phyloP scores from a whole-genome alignment of 2,113 vertebrate genomes.

The Circaetus gallicus region DNA sequence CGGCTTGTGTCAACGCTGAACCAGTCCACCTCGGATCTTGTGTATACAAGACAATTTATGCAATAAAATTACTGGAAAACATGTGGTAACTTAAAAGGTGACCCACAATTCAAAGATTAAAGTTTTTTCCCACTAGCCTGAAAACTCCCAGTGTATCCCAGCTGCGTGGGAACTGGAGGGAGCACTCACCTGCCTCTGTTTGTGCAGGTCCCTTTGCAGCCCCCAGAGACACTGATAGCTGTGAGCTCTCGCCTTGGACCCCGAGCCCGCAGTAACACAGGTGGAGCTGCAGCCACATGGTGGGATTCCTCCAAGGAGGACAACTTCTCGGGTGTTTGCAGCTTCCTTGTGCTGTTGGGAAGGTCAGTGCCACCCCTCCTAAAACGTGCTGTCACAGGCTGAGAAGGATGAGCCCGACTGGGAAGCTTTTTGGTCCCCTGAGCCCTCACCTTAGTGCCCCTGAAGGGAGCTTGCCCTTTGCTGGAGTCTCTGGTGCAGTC shows the following conservation, averaged over 20 bases:
- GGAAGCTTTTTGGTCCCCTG: background rate
- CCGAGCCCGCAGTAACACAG: accelerated
- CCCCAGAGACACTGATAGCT: accelerated
- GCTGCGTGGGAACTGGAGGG: background rate
- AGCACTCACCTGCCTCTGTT: too few species aligned
- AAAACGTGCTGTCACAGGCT: accelerated
- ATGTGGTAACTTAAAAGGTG: background rate
- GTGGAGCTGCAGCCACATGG: background rate
- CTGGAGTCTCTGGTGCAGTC: background rate
- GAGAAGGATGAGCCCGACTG: background rate
- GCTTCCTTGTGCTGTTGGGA: background rate
- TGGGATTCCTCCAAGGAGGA: background rate
- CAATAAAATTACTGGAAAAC: background rate
- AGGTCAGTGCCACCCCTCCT: background rate
- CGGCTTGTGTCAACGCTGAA: accelerated
- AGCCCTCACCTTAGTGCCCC: background rate
- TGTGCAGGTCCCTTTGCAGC: background rate
- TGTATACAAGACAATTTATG: background rate
- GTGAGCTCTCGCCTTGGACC: background rate
- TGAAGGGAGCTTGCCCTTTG: background rate
- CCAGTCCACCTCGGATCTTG: background rate
- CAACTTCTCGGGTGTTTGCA: too few species aligned
- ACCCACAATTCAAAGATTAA: background rate
- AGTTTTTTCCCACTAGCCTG: background rate
- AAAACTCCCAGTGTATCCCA: accelerated